Conservation (phyloP, 2,113 vertebrate species). For the Numida meleagris region DNA sequence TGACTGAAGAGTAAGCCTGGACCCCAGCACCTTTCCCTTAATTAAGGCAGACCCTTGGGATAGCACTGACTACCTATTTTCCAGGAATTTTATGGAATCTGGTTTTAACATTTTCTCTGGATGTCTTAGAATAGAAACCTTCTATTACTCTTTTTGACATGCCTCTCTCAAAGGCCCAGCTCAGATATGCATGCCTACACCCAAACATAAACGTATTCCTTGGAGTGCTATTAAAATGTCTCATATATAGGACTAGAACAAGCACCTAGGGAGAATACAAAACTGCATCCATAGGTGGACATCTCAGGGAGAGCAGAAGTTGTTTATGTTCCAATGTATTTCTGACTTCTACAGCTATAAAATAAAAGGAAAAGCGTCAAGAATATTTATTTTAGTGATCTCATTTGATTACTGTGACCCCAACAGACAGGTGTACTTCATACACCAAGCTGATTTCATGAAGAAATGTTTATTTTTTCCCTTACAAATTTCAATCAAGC, state of each 20-base stretch:
- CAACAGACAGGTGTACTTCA: not conserved
- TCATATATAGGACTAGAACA: not conserved
- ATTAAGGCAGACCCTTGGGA: not conserved
- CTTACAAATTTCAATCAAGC: not conserved
- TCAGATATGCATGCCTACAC: not conserved
- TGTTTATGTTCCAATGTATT: not conserved
- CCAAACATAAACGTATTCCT: not conserved
- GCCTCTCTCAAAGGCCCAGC: not conserved
- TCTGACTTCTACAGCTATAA: not conserved
- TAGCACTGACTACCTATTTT: not conserved
- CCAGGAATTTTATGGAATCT: not conserved
- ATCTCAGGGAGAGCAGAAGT: not conserved
- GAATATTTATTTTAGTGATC: not conserved
- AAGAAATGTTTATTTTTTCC: not conserved
- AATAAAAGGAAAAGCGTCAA: not conserved
- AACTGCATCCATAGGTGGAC: not conserved
- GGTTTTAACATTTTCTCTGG: not conserved
- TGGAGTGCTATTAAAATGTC: not conserved
- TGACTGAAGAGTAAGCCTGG: not conserved
- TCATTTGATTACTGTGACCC: not conserved
- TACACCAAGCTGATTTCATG: not conserved
- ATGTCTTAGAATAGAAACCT: not conserved
- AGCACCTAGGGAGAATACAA: not conserved
- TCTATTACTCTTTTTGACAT: not conserved
- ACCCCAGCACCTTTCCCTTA: not conserved